Evolutionary conservation across 2,797 vertebrate genomes (phyloP), one percentile per base, ranked within the genome.

Genomic region (Sitta carolinensis): DNA sequence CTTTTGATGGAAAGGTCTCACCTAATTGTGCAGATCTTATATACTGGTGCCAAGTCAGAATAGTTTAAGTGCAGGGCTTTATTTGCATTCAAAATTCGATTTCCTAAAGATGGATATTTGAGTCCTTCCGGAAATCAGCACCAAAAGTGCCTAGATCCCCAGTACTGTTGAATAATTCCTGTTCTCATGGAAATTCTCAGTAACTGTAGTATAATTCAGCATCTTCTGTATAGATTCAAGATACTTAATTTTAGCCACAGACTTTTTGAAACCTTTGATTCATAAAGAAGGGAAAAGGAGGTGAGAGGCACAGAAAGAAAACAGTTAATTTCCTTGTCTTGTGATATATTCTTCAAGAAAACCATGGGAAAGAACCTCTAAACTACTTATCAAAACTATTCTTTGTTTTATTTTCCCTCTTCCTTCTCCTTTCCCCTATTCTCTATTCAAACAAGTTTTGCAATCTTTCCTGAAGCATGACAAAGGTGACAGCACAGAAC

Each of bases 391-490:
- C 50, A 91, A 83, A 84, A 69, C 26, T 42, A 66, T 68, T 54
- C 54, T 90, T 90, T 91, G 57, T 90, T 92, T 95, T 87, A 82
- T 90, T 91, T 87, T 76, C 73, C 55, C 11, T 94, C 55, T 29
- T 95, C 59, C 34, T 90, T 84, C 68, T 92, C 81, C 68, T 92
- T 94, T 92, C 23, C 50, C 84, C 94, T 80, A 13, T 70, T 83
- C 81, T 92, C 50, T 47, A 63, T 72, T 94, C 81, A 87, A 90
- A 66, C 42, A 66, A 79, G 27, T 95, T 93, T 87, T 95, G 94
- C 72, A 94, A 64, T 89, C 29, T 68, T 36, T 80, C 42, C 54
- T 75, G 84, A 94, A 93, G 66, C 76, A 72, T 89, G 76, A 85
- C 84, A 96, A 87, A 91, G 87, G 87, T 69, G 91, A 88, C 85